These are phyloP conservation scores for Cylas formicarius DNA, from an alignment of 1,140 invertebrate genomes.

Conservation along the genomic window DNA sequence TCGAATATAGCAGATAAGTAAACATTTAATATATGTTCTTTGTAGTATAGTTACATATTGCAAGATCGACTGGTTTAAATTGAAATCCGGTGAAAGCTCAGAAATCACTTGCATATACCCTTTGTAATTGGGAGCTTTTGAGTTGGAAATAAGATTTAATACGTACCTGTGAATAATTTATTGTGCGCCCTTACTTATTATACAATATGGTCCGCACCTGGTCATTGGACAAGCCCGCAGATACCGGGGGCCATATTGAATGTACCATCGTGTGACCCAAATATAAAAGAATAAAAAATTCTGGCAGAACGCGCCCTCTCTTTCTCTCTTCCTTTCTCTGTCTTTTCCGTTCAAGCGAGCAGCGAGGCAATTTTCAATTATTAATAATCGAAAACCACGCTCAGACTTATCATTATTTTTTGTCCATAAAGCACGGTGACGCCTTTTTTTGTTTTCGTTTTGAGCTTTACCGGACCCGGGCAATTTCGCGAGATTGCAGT, in stretches of 20 bases:
- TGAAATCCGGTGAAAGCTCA: no score
- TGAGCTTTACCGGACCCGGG: slow-evolving; percentile 12
- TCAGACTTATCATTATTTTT: slow-evolving; percentile 20
- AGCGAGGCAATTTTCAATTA: slow-evolving; percentile 19
- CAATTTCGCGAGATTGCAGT: slow-evolving; percentile 18
- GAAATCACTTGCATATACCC: no score
- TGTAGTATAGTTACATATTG: no score
- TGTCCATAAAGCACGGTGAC: slow-evolving; percentile 13
- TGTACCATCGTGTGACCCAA: slow-evolving; percentile 24
- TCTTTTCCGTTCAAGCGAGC: slow-evolving; percentile 16
- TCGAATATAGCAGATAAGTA: no score
- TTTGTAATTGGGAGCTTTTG: background rate
- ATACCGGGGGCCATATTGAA: slow-evolving; percentile 30
- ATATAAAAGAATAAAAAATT: slow-evolving; percentile 22
- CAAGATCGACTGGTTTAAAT: no score
- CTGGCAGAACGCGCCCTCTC: slow-evolving; percentile 13
- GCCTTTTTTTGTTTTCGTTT: slow-evolving; percentile 9
- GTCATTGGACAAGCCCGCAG: slow-evolving; percentile 26
- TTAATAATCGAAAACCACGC: slow-evolving; percentile 19
- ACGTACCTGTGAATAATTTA: slow-evolving; percentile 27
- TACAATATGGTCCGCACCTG: slow-evolving; percentile 35
- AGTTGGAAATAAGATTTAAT: no score
- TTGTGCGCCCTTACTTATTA: slow-evolving; percentile 32
- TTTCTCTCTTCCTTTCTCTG: no score
- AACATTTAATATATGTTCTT: no score